Evolutionary conservation across 2,888 invertebrate genomes (phyloP).

Genomic region (Bellardia pandia): DNA sequence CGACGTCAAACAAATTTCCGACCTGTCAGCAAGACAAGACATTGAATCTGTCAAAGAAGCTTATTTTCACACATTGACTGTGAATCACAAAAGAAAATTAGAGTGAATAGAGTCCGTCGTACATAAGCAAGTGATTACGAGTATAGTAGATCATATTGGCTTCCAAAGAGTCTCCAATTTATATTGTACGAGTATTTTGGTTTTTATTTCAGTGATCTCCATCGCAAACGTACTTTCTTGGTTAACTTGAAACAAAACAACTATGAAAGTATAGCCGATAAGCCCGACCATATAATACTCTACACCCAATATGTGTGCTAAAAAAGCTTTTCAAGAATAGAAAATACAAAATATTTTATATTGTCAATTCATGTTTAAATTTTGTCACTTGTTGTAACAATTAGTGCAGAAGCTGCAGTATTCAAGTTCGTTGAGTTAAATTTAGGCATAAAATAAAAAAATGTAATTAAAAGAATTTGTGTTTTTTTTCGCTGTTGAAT

Average conservation of each 20-base stretch:
- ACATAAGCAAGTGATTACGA: not conserved
- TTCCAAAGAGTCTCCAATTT: slow-evolving; percentile 12
- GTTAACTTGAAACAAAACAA: not conserved
- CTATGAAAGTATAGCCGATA: no score
- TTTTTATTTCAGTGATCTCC: not conserved
- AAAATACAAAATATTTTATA: no score
- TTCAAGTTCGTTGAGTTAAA: no score
- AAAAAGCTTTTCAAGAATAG: no score
- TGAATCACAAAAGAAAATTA: slow-evolving; percentile 35
- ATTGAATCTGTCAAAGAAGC: slow-evolving; percentile 68
- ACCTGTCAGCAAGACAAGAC: slow-evolving; percentile 67
- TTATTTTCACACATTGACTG: slow-evolving; percentile 62
- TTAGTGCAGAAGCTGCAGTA: no score
- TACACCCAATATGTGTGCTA: no score
- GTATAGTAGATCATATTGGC: slow-evolving; percentile 5
- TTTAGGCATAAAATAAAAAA: no score
- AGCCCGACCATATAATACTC: no score
- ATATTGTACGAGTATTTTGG: not conserved
- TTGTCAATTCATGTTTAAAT: no score
- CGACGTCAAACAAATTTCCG: slow-evolving; percentile 61
- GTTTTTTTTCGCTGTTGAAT: no score
- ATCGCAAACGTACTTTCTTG: not conserved
- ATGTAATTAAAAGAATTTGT: no score
- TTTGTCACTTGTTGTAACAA: no score
- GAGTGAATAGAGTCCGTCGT: not conserved